These are phyloP conservation scores for Argyresthia albistria DNA, from an alignment of 2,888 invertebrate genomes.

Conservation along the genomic window DNA sequence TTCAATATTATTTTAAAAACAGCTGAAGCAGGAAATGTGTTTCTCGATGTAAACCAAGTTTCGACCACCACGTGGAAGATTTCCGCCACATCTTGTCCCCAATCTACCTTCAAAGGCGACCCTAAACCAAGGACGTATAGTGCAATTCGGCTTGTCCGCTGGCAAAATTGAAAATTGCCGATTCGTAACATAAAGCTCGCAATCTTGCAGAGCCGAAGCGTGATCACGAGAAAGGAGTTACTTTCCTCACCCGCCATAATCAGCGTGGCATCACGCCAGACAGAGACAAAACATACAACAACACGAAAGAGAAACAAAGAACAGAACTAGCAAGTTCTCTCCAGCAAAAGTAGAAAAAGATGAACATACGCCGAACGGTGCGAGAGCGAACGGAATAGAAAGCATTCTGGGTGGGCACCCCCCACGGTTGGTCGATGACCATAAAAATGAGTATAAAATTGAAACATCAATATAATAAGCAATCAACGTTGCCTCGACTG, in stretches of 20 bases:
- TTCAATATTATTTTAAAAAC: neutral
- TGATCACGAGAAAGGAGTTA: conserved; percentile 26
- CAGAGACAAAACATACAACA: conserved; percentile 17
- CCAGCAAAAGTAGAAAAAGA: conserved; percentile 43
- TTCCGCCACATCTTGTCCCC: no score
- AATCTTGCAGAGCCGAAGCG: conserved; percentile 4
- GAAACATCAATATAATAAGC: conserved; percentile 74
- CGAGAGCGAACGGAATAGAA: conserved; percentile 31
- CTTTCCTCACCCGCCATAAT: conserved; percentile 56
- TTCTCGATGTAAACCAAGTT: conserved; percentile 20
- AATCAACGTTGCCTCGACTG: conserved; percentile 55
- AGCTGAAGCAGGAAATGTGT: conserved; percentile 28
- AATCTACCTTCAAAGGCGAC: neutral
- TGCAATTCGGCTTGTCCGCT: neutral
- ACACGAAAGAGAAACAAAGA: conserved; percentile 28
- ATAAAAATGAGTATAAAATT: conserved; percentile 73
- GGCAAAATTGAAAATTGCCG: neutral
- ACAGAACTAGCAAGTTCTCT: conserved; percentile 27
- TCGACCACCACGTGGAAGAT: conserved; percentile 14
- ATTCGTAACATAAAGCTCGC: conserved; percentile 4
- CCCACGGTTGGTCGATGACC: conserved; percentile 72
- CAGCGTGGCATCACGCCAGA: conserved; percentile 20
- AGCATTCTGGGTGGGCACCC: conserved; percentile 69
- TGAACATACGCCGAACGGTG: conserved; percentile 22
- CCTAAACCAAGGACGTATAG: neutral